Conservation (phyloP, 2,888 invertebrate genomes). For the Cheilosia vulpina region DNA sequence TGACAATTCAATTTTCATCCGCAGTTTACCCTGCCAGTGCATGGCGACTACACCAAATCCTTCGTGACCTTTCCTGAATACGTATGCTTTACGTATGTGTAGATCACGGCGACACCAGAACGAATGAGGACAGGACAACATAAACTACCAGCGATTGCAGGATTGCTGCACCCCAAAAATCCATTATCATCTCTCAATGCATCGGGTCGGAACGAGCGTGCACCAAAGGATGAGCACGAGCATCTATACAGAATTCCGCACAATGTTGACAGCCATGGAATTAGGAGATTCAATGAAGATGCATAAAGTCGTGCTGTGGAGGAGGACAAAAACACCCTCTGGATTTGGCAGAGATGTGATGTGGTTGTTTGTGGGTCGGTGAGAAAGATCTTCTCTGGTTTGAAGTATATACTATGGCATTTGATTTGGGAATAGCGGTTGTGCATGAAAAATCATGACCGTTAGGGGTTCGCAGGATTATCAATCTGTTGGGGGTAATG, state of each 20-base stretch:
- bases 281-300: constrained; percentile 44
- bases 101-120: constrained; percentile 28
- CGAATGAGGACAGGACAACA: constrained; percentile 31
- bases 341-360: constrained; percentile 30
- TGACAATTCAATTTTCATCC: constrained; percentile 61
- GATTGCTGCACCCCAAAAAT: constrained; percentile 40
- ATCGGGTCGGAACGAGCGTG: constrained; percentile 15
- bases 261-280: constrained; percentile 48
- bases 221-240: neutral
- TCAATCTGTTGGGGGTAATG: constrained; percentile 21
- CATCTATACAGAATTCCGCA: constrained; percentile 25
- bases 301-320: constrained; percentile 24
- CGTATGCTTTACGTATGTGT: neutral
- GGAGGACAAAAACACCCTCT: neutral
- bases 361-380: constrained; percentile 42
- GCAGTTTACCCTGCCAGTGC: constrained; percentile 36
- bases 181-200: constrained; percentile 47
- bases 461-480: constrained; percentile 32
- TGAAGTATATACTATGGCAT: constrained; percentile 20
- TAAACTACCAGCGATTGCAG: constrained; percentile 25
- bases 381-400: constrained; percentile 5
- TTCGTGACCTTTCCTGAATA: no score
- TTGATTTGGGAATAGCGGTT: constrained; percentile 42
- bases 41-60: constrained; percentile 1
- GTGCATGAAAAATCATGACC: constrained; percentile 32